A percentile compares a stretch with the other conserved stretches of the same genome.
Evolutionary conservation across 2,797 vertebrate species (phyloP).

Genomic region (Danio albolineatus): DNA sequence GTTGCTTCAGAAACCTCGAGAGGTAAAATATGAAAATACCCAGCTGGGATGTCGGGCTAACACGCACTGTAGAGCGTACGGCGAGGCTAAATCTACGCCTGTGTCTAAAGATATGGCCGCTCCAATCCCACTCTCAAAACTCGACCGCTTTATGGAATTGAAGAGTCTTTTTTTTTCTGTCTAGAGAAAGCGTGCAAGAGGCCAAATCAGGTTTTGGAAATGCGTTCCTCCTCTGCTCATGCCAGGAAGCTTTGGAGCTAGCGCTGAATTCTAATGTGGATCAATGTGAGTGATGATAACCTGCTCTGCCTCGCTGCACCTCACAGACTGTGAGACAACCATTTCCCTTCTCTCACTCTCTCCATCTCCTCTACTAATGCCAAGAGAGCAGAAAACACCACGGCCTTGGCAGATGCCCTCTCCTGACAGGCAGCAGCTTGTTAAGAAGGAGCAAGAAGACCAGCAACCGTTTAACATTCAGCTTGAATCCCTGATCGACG

Average conservation of each 20-base stretch:
- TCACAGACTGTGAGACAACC: conserved; percentile 47
- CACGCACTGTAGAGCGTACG: background rate
- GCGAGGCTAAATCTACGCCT: conserved; percentile 34
- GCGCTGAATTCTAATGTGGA: conserved; percentile 56
- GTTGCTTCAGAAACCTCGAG: conserved; percentile 47
- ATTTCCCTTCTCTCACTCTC: conserved; percentile 24
- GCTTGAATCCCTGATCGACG: conserved; percentile 4
- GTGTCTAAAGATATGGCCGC: conserved; percentile 42
- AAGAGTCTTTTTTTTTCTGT: conserved; percentile 24
- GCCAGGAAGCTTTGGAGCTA: conserved; percentile 47
- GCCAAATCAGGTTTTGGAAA: conserved; percentile 53
- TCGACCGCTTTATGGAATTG: conserved; percentile 30
- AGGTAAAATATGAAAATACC: conserved; percentile 49
- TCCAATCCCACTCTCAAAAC: conserved; percentile 36
- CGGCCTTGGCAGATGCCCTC: conserved; percentile 39
- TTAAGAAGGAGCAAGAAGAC: conserved; percentile 45
- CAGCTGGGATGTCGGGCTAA: conserved; percentile 29
- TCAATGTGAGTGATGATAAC: conserved; percentile 52
- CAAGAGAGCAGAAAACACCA: conserved; percentile 40
- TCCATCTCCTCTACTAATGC: conserved; percentile 26
- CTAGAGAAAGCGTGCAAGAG: conserved; percentile 29
- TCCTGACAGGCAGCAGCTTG: conserved; percentile 47
- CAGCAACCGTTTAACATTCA: conserved; percentile 51
- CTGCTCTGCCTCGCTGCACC: conserved; percentile 42
- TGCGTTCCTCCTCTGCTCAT: conserved; percentile 38